These are phyloP conservation scores for Eristalinus sepulchralis DNA, from an alignment of 2,888 invertebrate species.

Conservation along the genomic window DNA sequence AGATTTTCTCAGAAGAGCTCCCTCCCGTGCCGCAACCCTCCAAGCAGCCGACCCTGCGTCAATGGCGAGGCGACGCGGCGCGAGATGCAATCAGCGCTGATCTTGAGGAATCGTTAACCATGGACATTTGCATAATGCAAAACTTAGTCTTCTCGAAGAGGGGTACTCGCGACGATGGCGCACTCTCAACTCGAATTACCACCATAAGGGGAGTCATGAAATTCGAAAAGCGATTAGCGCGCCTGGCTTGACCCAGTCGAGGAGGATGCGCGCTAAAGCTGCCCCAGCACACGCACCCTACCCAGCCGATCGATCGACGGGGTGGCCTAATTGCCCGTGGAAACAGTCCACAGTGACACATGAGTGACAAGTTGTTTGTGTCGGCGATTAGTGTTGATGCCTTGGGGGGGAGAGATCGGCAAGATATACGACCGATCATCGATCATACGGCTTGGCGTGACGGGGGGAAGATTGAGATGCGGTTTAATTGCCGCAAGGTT, in stretches of 20 bases:
- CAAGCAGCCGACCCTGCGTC: neutral
- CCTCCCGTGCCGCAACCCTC: neutral
- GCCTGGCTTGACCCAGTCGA: neutral
- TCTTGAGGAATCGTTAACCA: neutral
- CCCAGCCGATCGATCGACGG: neutral
- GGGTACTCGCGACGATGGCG: neutral
- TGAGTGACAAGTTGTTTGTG: slow-evolving; percentile 52
- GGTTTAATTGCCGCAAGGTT: slow-evolving; percentile 58
- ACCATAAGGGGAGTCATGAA: neutral
- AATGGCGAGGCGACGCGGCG: neutral
- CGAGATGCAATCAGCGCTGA: neutral
- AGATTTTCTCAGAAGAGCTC: neutral
- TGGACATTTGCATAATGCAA: neutral
- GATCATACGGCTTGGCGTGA: slow-evolving; percentile 33
- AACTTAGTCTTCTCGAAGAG: neutral
- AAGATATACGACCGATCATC: slow-evolving; percentile 42
- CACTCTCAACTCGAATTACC: neutral
- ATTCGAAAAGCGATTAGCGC: neutral
- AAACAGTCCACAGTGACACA: slow-evolving; percentile 65
- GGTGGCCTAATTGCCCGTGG: slow-evolving; percentile 7
- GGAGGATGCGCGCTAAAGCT: neutral
- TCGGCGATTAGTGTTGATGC: slow-evolving; percentile 37
- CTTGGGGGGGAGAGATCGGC: slow-evolving; percentile 45
- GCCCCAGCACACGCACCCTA: neutral
- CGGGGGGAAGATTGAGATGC: slow-evolving; percentile 10